phyloP scores from a whole-genome alignment of 1,140 invertebrate genomes.

The Bombus breviceps region DNA sequence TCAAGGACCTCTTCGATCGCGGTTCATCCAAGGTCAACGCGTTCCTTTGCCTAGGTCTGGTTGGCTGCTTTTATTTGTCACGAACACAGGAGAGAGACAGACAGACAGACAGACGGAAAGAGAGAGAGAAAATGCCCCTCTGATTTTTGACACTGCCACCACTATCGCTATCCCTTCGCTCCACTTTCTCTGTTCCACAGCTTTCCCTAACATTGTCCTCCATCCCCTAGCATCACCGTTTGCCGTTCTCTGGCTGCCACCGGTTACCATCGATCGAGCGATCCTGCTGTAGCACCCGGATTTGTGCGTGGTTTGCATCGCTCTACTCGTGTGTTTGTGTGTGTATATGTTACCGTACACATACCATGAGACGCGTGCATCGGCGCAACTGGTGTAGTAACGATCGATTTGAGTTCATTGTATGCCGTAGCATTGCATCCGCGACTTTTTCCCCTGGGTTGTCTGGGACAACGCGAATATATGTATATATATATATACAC shows the following conservation, averaged over 20 bases:
- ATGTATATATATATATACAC: no score
- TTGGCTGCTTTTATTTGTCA: not conserved
- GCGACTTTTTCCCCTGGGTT: constrained; percentile 46
- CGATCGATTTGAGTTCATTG: constrained; percentile 68
- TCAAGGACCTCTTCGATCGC: constrained; percentile 45
- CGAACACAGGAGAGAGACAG: no score
- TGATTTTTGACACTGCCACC: constrained; percentile 21
- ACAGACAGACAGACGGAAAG: not conserved
- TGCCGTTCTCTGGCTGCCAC: not conserved
- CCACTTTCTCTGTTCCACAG: constrained; percentile 12
- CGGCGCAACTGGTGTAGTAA: constrained; percentile 39
- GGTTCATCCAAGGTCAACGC: constrained; percentile 31
- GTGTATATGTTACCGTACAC: not conserved
- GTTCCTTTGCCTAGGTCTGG: not conserved
- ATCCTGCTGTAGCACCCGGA: constrained; percentile 1
- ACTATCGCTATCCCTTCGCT: not conserved
- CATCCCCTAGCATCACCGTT: not conserved
- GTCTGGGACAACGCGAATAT: constrained; percentile 30
- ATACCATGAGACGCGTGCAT: constrained; percentile 26
- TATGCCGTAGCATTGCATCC: constrained; percentile 43
- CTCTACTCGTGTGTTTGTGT: no score
- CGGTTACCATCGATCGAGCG: constrained; percentile 32
- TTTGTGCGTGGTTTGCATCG: not conserved
- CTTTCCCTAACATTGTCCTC: not conserved
- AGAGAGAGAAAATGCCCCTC: not conserved